Base-by-base conservation (phyloP, 2,113 vertebrate genomes). In the Artemisiospiza belli region DNA sequence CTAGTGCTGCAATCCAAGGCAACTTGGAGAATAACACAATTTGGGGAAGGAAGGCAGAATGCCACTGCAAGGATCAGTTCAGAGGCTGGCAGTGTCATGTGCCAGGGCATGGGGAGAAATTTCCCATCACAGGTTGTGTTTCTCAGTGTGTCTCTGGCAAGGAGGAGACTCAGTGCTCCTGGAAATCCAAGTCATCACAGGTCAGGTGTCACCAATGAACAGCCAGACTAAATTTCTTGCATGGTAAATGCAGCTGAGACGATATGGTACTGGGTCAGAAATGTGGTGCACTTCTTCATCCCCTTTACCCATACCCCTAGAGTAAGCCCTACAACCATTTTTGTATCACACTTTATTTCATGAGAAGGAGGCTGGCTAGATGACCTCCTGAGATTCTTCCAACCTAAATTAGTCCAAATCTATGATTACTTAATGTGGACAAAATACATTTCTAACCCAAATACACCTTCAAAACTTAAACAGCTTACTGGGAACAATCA, bases 61-160 rank as follows among this genome's bases (percentile, higher is more conserved):
- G 87, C 78, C 2, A 3, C 70, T 59, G 31, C 64, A 74, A 86
- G 47, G 43, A 89, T 74, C 30, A 18, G 27, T 70, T 92, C 90
- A 57, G 91, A 92, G 44, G 33, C 61, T 89, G 61, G 59, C 83
- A 87, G 5, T 61, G 33, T n/a, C 33, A 83, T 63, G 57, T 92
- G 92, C 92, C 91, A 96, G 92, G 69, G n/a, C 94, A 78, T 64
- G 64, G 68, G 83, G 76, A 83, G 92, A 95, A 47, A 88, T 72
- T 95, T 95, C 90, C 92, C 88, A 74, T 78, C 77, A 64, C 96
- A 97, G 91, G 81, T 96, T 92, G 96, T 72, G 73, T 75, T 86
- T 74, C 92, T 89, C 91, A 89, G 92, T 11, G 10, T 90, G 86
- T 70, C 61, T 90, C 80, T 97, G 94, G 96, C 89, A 93, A 89